Percentiles rank a stretch among this genome's conserved stretches.
These are phyloP conservation scores for Mylabris sibirica DNA, from an alignment of 2,888 invertebrate species.

Conservation along the genomic window DNA sequence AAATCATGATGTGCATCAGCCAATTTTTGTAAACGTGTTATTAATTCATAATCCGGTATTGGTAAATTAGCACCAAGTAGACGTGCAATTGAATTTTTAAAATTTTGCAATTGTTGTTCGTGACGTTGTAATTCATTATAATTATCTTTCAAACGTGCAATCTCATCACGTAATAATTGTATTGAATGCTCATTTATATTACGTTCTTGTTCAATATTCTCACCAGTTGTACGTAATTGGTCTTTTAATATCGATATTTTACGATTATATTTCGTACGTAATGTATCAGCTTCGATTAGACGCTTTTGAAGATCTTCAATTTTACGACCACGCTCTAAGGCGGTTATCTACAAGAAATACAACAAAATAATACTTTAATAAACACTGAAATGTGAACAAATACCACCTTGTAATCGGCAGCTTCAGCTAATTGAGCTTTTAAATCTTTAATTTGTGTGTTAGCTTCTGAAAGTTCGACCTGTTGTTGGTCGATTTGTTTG, in stretches of 20 bases:
- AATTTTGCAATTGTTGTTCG: constrained; percentile 80
- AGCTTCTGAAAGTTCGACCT: constrained; percentile 82
- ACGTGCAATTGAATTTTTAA: constrained; percentile 69
- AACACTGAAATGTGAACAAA: neutral
- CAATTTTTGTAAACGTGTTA: constrained; percentile 77
- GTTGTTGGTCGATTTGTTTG: constrained; percentile 84
- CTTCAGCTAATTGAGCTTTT: constrained; percentile 84
- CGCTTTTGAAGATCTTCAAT: constrained; percentile 84
- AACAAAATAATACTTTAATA: neutral
- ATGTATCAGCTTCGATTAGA: constrained; percentile 80
- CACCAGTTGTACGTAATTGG: constrained; percentile 72
- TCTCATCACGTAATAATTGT: constrained; percentile 76
- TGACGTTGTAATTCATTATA: constrained; percentile 77
- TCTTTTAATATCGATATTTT: constrained; percentile 77
- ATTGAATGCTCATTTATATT: constrained; percentile 75
- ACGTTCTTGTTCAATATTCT: constrained; percentile 75
- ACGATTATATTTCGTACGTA: constrained; percentile 76
- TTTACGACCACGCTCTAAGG: constrained; percentile 82
- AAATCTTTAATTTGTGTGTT: constrained; percentile 82
- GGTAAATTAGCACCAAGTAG: constrained; percentile 65
- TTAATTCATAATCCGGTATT: constrained; percentile 68
- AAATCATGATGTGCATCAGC: constrained; percentile 89
- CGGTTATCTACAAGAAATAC: constrained; percentile 71
- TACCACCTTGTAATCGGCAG: constrained; percentile 83
- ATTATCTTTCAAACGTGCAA: constrained; percentile 76